A percentile compares a stretch with the other conserved stretches of the same genome.
Conservation (phyloP, 2,888 invertebrate species). For the Nemurella pictetii region DNA sequence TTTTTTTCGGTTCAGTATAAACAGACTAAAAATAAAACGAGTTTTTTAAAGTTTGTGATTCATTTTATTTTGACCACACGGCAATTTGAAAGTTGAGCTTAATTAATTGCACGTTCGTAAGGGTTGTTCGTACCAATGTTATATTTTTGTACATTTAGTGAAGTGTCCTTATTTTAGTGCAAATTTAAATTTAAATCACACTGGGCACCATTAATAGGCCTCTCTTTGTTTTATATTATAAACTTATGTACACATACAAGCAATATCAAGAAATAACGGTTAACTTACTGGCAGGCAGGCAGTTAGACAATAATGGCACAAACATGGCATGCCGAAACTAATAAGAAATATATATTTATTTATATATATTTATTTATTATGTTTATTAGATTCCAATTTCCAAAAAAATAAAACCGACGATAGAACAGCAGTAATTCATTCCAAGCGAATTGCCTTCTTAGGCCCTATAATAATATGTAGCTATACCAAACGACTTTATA, state of each 20-base stretch:
- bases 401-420: background rate
- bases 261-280: background rate
- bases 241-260: background rate
- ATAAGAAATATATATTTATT: background rate
- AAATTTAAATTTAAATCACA: background rate
- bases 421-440: background rate
- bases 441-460: background rate
- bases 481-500: background rate
- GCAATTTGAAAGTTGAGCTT: background rate
- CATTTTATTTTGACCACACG: background rate
- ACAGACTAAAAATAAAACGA: background rate
- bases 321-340: background rate
- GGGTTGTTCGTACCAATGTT: background rate
- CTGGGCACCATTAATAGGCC: background rate
- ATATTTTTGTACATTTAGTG: background rate
- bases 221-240: background rate
- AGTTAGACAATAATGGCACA: background rate
- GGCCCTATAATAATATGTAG: too few relatives aligned
- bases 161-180: background rate
- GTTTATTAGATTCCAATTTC: background rate
- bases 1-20: too few relatives aligned
- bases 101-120: background rate
- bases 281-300: background rate
- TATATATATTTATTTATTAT: too few relatives aligned
- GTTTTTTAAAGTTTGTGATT: background rate